A percentile compares a stretch with the other conserved stretches of the same genome.
Evolutionary conservation across 2,888 invertebrate genomes (phyloP).

Genomic region (Hemicrepidius hirtus): DNA sequence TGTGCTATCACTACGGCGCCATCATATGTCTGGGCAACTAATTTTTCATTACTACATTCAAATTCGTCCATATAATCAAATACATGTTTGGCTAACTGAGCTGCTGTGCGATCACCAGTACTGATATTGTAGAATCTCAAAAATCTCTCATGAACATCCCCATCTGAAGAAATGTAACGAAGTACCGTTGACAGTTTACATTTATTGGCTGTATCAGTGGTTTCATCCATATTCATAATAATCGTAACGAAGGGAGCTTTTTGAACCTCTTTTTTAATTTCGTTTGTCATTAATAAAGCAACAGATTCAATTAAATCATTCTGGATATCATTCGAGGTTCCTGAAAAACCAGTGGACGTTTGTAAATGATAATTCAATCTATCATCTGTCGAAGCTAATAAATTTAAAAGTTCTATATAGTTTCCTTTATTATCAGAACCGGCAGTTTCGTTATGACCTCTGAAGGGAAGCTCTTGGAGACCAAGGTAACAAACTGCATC

Average conservation of each 20-base stretch:
- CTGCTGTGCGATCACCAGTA: slow-evolving; percentile 47
- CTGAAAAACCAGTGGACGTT: slow-evolving; percentile 54
- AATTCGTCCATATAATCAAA: slow-evolving; percentile 43
- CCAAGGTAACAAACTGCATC: slow-evolving; percentile 35
- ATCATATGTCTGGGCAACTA: slow-evolving; percentile 56
- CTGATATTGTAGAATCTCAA: slow-evolving; percentile 56
- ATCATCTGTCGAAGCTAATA: slow-evolving; percentile 47
- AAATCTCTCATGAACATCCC: slow-evolving; percentile 55
- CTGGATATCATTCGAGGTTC: slow-evolving; percentile 55
- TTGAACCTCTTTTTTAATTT: slow-evolving; percentile 51
- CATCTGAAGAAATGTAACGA: slow-evolving; percentile 35
- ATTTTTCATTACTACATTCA: slow-evolving; percentile 46
- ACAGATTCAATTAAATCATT: slow-evolving; percentile 56
- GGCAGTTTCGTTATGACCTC: slow-evolving; percentile 48
- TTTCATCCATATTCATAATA: slow-evolving; percentile 50
- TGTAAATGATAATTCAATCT: slow-evolving; percentile 53
- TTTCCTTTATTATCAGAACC: slow-evolving; percentile 56
- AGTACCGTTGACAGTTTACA: slow-evolving; percentile 53
- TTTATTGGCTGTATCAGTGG: slow-evolving; percentile 52
- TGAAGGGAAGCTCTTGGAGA: slow-evolving; percentile 52
- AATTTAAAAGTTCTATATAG: slow-evolving; percentile 51
- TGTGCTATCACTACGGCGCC: slow-evolving; percentile 57
- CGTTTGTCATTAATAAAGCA: slow-evolving; percentile 36
- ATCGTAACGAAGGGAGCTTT: slow-evolving; percentile 53
- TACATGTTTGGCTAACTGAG: slow-evolving; percentile 45